A percentile compares a stretch with the other conserved stretches of the same genome.
These are phyloP conservation scores for Sphaerodactylus townsendi DNA, from an alignment of 2,113 vertebrate species.

Conservation along the genomic window DNA sequence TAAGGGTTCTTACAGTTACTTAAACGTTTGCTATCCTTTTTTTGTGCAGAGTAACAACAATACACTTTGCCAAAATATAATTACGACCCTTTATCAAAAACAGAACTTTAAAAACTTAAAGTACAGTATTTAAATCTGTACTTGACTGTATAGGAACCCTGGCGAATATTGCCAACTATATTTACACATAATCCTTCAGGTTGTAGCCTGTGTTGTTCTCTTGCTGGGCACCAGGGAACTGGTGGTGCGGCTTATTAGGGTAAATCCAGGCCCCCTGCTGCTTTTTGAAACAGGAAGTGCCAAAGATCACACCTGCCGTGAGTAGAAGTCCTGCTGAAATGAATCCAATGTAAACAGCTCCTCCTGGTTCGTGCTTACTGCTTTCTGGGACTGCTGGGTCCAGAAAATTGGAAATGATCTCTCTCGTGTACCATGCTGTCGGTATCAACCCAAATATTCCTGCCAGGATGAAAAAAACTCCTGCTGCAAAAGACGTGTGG, in stretches of 20 bases:
- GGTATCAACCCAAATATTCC: slow-evolving; percentile 87
- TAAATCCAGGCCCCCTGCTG: slow-evolving; percentile 75
- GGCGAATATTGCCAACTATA: neutral
- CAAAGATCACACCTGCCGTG: slow-evolving; percentile 88
- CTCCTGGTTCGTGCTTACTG: slow-evolving; percentile 92
- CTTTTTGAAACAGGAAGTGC: slow-evolving; percentile 84
- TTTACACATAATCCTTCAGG: slow-evolving; percentile 94
- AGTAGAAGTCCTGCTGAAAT: slow-evolving; percentile 87
- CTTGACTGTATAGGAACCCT: slow-evolving; percentile 2
- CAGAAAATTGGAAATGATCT: slow-evolving; percentile 89
- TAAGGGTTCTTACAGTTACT: slow-evolving; percentile 21
- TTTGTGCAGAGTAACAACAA: neutral
- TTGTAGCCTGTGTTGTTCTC: slow-evolving; percentile 83
- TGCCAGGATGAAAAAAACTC: slow-evolving; percentile 84
- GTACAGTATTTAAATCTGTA: slow-evolving; percentile 25
- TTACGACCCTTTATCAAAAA: slow-evolving; percentile 11
- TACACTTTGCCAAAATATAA: slow-evolving; percentile 20
- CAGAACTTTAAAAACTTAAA: slow-evolving; percentile 32
- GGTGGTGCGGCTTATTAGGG: slow-evolving; percentile 75
- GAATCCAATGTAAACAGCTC: slow-evolving; percentile 90
- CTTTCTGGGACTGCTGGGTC: slow-evolving; percentile 87
- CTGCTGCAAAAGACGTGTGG: slow-evolving; percentile 84
- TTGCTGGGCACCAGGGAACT: slow-evolving; percentile 70
- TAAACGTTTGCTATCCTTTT: slow-evolving; percentile 11
- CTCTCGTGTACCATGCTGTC: slow-evolving; percentile 91